Conservation (phyloP, 2,888 invertebrate species). For the Merodon equestris region DNA sequence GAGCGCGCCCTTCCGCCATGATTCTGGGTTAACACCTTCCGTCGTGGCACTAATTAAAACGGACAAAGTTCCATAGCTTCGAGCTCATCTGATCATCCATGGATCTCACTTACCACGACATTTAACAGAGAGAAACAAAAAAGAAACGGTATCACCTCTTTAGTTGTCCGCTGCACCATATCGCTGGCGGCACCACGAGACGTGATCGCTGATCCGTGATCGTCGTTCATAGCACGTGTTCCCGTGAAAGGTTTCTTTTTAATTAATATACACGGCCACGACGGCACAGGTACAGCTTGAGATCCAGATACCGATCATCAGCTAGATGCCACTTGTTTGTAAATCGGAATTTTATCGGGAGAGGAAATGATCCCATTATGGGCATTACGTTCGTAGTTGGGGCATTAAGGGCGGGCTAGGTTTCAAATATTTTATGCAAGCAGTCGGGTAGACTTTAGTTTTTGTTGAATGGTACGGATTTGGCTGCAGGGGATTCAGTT, state of each 20-base stretch:
- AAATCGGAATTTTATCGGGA: constrained; percentile 62
- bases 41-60: constrained; percentile 59
- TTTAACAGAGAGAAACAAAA: constrained; percentile 3
- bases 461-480: constrained; percentile 44
- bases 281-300: neutral
- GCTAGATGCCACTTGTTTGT: constrained; percentile 58
- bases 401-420: constrained; percentile 26
- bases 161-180: constrained; percentile 36
- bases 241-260: too few species aligned
- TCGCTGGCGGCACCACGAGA: constrained; percentile 49
- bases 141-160: constrained; percentile 44
- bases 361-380: constrained; percentile 43
- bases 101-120: constrained; percentile 40
- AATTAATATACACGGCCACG: constrained; percentile 55
- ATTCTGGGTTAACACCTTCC: constrained; percentile 62
- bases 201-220: constrained; percentile 15
- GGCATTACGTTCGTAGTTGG: constrained; percentile 1
- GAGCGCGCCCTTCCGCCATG: constrained; percentile 42
- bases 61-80: constrained; percentile 63
- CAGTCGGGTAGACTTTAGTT: constrained; percentile 64
- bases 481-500: constrained; percentile 23
- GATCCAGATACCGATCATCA: constrained; percentile 57
- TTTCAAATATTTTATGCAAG: constrained; percentile 37
- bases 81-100: constrained; percentile 44
- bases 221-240: constrained; percentile 47